Evolutionary conservation across 2,888 invertebrate species (phyloP), one percentile per base, ranked within the genome.

Genomic region (Rhopalosiphum nymphaeae): DNA sequence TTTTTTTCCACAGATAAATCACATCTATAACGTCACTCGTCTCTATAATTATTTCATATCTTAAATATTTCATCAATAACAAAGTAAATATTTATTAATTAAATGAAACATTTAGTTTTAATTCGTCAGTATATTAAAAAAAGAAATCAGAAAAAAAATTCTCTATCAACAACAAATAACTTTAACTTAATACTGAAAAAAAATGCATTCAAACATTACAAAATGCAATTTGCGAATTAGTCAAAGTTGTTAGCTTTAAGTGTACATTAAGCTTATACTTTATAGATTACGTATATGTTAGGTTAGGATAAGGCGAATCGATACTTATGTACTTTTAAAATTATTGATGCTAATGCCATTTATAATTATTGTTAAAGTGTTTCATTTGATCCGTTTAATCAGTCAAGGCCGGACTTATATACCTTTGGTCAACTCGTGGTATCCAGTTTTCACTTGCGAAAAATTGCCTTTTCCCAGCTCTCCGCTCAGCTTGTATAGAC

Each of bases 381-480:
- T 67, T 92, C 67, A 88, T 88, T 88, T 88, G 88, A 92, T 92
- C 88, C 67, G n/a, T 42, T 92, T 92, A 88, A 92, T 67, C 67
- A 87, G 86, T 49, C 92, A 87, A 92, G 91, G 61, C 42, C 42
- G 13, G 42, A 36, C 7, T 13, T 57, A 57, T 1, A 2, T 95
- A 97, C 98, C 98, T 96, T 97, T 97, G 67, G 97, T 97, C 95
- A 98, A 96, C 95, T 97, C 97, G 96, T 98, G 98, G 91, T 97
- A 96, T 88, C 97, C 98, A 95, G 98, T 96, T 96, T 97, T 97
- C 95, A 98, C 98, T 96, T 97, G 97, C 87, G 98, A 97, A 96
- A 98, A 98, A 96, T 98, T 98, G 91, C 98, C 98, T 95, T 97
- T 96, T 57, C 98, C 98, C 94, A 98, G 96, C 95, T 98, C 98